These are phyloP conservation scores for Peucedramus taeniatus DNA, from an alignment of 2,113 vertebrate species.

Conservation along the genomic window DNA sequence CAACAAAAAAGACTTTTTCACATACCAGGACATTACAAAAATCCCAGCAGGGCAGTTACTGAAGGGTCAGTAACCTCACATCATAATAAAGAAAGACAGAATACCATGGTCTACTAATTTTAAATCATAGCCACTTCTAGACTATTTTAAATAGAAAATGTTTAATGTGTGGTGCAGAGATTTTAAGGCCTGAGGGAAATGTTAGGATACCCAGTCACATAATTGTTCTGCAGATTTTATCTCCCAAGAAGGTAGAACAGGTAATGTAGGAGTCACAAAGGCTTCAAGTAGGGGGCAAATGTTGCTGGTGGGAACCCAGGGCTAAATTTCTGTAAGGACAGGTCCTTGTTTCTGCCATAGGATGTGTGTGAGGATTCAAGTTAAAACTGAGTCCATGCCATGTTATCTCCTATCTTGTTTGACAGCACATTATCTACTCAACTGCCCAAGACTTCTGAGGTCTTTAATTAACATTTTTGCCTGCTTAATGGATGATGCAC, in stretches of 20 bases:
- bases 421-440: background rate
- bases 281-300: background rate
- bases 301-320: background rate
- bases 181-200: background rate
- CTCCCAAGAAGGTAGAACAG: background rate
- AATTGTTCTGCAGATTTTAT: background rate
- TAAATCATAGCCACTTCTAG: background rate
- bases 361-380: background rate
- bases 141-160: background rate
- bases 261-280: background rate
- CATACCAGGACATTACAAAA: background rate
- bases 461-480: background rate
- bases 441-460: background rate
- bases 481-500: background rate
- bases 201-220: background rate
- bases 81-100: background rate
- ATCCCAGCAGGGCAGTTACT: constrained; percentile 5
- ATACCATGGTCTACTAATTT: constrained; percentile 1
- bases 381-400: background rate
- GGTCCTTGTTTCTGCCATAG: fast-evolving
- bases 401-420: background rate
- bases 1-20: background rate
- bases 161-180: background rate
- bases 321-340: background rate
- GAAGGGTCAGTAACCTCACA: background rate